phyloP scores from a whole-genome alignment of 2,113 vertebrate genomes.

The Telmatochromis brichardi region DNA sequence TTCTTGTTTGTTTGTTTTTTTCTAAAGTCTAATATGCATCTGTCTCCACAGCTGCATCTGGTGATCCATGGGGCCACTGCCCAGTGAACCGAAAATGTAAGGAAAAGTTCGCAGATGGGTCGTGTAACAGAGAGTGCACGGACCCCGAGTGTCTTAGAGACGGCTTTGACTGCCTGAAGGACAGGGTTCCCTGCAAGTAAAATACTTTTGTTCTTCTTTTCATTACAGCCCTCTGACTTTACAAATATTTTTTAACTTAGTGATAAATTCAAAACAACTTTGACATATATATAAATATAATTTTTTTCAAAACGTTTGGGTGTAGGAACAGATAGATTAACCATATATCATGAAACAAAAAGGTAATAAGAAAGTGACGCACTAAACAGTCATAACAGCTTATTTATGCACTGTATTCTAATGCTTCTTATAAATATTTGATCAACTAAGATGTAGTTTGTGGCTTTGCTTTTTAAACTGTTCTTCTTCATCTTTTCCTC shows the following conservation, averaged over 20 bases:
- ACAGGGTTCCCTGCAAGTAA: conserved; percentile 73
- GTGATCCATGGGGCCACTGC: conserved; percentile 78
- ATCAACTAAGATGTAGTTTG: background rate
- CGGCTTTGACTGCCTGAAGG: conserved; percentile 78
- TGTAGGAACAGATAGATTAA: background rate
- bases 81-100: conserved; percentile 65
- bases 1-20: background rate
- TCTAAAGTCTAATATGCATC: background rate
- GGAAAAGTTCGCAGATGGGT: conserved; percentile 74
- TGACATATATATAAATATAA: background rate
- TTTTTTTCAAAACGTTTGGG: background rate
- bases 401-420: background rate
- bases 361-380: background rate
- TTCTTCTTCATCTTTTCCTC: background rate
- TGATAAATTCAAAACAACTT: fast-evolving
- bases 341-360: background rate
- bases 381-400: background rate
- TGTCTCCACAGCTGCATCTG: conserved; percentile 49
- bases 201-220: background rate
- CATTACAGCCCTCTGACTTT: fast-evolving
- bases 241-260: background rate
- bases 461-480: background rate
- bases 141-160: conserved; percentile 77
- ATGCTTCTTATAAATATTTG: background rate
- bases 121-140: conserved; percentile 74